Evolutionary conservation across 2,888 invertebrate species (phyloP).

Genomic region (Glyphotaelius pellucidus): DNA sequence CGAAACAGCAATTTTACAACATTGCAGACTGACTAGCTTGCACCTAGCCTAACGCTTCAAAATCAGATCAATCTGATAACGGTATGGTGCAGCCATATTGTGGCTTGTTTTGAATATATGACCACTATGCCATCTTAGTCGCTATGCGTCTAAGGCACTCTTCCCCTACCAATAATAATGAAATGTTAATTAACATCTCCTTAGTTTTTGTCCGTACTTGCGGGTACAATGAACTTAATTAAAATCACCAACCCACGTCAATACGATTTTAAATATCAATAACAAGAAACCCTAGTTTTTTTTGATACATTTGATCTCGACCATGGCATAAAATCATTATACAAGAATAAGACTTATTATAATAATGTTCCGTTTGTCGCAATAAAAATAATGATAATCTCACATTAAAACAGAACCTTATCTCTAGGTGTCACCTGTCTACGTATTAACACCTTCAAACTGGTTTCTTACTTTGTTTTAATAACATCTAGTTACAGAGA

Average conservation of each 20-base stretch:
- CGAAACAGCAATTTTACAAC: too few relatives aligned
- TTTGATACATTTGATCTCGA: neutral
- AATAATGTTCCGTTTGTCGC: neutral
- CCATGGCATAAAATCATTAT: neutral
- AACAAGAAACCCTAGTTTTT: neutral
- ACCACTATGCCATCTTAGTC: too few relatives aligned
- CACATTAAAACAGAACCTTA: neutral
- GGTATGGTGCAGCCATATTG: too few relatives aligned
- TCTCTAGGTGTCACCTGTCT: neutral
- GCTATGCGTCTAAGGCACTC: too few relatives aligned
- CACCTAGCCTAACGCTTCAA: too few relatives aligned
- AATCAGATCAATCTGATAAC: too few relatives aligned
- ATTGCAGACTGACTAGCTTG: too few relatives aligned
- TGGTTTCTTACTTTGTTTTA: neutral
- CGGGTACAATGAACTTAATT: neutral
- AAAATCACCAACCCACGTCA: neutral
- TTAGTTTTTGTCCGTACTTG: neutral
- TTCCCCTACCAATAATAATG: too few relatives aligned
- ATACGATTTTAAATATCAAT: neutral
- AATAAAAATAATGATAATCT: neutral
- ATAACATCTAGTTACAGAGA: constrained; percentile 2
- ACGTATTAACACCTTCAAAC: constrained; percentile 3
- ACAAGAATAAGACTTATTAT: neutral
- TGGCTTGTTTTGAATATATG: too few relatives aligned
- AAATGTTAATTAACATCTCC: neutral